Evolutionary conservation across 2,113 vertebrate genomes (phyloP).

Genomic region (Channa argus): DNA sequence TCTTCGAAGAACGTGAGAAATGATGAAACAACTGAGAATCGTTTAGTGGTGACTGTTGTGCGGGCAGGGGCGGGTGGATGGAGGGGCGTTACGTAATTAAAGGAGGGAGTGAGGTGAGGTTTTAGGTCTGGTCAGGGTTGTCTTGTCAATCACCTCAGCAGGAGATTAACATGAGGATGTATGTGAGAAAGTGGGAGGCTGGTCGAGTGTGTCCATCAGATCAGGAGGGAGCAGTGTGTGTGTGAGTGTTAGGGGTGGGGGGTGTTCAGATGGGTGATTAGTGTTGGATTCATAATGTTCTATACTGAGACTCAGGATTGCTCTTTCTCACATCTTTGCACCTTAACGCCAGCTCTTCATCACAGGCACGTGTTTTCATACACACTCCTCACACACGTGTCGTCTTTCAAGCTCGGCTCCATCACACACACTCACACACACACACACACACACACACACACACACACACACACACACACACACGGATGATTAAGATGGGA

Average conservation of each 20-base stretch:
- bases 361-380: slow-evolving; percentile 45
- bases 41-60: slow-evolving; percentile 28
- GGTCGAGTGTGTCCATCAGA: slow-evolving; percentile 25
- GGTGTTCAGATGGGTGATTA: slow-evolving; percentile 64
- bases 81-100: slow-evolving; percentile 1
- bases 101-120: slow-evolving; percentile 11
- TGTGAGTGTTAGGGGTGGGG: not conserved
- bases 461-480: not conserved
- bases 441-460: not conserved
- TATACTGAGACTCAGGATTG: slow-evolving; percentile 71
- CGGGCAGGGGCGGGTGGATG: not conserved
- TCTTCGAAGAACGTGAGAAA: slow-evolving; percentile 13
- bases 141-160: slow-evolving; percentile 46
- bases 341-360: slow-evolving; percentile 51
- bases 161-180: slow-evolving; percentile 22
- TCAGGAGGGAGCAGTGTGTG: slow-evolving; percentile 2
- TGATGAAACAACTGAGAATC: slow-evolving; percentile 15
- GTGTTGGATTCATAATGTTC: slow-evolving; percentile 77
- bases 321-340: slow-evolving; percentile 52
- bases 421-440: not conserved
- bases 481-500: slow-evolving; percentile 18
- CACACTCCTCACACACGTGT: slow-evolving; percentile 43
- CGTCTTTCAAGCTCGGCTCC: not conserved
- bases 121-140: slow-evolving; percentile 38
- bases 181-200: slow-evolving; percentile 18